Percentiles rank a stretch among this genome's conserved stretches.
These are phyloP conservation scores for Silurus asotus DNA, from an alignment of 2,113 vertebrate species.

Conservation along the genomic window DNA sequence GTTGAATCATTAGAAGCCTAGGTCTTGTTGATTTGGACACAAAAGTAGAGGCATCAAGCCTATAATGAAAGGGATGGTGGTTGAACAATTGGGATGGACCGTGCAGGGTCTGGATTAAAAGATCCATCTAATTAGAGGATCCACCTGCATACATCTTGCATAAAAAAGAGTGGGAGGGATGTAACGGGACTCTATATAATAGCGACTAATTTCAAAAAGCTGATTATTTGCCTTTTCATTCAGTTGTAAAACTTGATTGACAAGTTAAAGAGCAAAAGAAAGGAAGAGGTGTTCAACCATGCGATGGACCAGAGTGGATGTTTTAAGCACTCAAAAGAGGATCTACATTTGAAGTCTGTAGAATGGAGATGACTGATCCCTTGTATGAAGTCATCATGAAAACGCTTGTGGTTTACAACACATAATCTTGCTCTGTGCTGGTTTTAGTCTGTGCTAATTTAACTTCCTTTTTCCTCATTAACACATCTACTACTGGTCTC, in stretches of 20 bases:
- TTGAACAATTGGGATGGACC: conserved; percentile 59
- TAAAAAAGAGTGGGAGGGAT: conserved; percentile 47
- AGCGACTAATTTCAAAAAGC: conserved; percentile 52
- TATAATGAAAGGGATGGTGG: conserved; percentile 59
- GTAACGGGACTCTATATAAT: conserved; percentile 42
- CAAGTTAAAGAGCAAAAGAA: conserved; percentile 34
- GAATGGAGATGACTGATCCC: conserved; percentile 20
- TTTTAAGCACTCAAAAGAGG: conserved; percentile 31
- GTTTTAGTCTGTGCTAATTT: conserved; percentile 35
- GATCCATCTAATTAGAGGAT: conserved; percentile 67
- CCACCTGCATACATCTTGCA: conserved; percentile 62
- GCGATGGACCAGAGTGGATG: conserved; percentile 11
- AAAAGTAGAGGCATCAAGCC: conserved; percentile 61
- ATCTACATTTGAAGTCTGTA: conserved; percentile 36
- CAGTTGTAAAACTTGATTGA: conserved; percentile 46
- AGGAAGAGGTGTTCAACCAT: conserved; percentile 37
- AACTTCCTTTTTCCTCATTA: conserved; percentile 49
- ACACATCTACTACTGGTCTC: conserved; percentile 40
- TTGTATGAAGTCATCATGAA: conserved; percentile 43
- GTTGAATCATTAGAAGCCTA: conserved; percentile 61
- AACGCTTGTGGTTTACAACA: background rate
- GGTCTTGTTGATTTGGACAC: conserved; percentile 65
- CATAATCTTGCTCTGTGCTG: conserved; percentile 1
- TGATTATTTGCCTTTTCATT: conserved; percentile 54
- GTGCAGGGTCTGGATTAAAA: conserved; percentile 58